Evolutionary conservation across 2,888 invertebrate genomes (phyloP), one percentile per base, ranked within the genome.

Genomic region (Cheilosia soror): DNA sequence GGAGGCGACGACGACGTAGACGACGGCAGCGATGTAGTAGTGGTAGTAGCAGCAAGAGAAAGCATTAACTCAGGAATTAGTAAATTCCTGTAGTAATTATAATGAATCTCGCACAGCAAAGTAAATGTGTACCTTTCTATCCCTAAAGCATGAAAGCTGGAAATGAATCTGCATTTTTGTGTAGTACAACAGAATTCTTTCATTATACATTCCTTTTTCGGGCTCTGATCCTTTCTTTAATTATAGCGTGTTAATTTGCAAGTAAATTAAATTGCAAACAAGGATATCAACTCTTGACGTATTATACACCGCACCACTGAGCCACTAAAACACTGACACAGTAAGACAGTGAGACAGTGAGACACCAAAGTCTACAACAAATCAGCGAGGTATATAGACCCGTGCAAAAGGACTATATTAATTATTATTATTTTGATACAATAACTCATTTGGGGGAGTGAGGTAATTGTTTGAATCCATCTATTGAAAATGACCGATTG

Each of bases 21-120:
- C n/a, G n/a, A n/a, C n/a, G n/a, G n/a, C n/a, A n/a, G n/a, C n/a
- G n/a, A n/a, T n/a, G n/a, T n/a, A n/a, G n/a, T n/a, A n/a, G 33
- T n/a, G 0, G 15, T 2, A 13, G 29, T 15, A 57, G 63, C 40
- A 71, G 20, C 44, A 57, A 57, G 60, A 55, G 55, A 25, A 78
- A 27, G 68, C 72, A 73, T 78, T 73, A 83, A 66, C 68, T 83
- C 73, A 79, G 65, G 65, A 84, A 84, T 84, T 75, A 79, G 84
- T 84, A 58, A 79, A 84, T 79, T 84, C 79, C 79, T 75, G 44
- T 13, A 75, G 79, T 79, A 84, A 84, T 84, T 79, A 84, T 79
- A 79, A 79, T 79, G 84, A 79, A 65, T 69, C 73, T 65, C 73
- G 73, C 79, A 73, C 13, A 5, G 40, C 65, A 79, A 84, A 69